A percentile compares a stretch with the other conserved stretches of the same genome.
Evolutionary conservation across 2,113 vertebrate genomes (phyloP).

Genomic region (Takifugu bimaculatus): DNA sequence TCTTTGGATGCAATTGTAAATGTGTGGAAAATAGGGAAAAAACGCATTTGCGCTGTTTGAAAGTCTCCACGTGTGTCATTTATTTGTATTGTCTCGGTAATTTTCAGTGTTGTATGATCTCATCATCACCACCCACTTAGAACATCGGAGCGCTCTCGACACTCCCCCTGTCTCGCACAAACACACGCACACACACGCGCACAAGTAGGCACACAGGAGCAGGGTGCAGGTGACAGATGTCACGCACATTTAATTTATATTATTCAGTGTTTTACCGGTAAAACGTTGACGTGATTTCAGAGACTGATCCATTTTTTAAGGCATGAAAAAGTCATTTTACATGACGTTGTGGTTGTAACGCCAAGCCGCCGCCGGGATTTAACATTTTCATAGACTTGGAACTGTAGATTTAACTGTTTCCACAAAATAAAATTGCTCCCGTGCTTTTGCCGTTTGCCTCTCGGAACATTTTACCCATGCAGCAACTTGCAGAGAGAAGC

Average conservation of each 20-base stretch:
- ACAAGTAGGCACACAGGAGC: background rate
- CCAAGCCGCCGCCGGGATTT: conserved; percentile 10
- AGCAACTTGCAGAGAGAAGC: conserved; percentile 69
- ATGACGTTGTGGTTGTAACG: conserved; percentile 1
- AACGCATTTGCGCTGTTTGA: conserved; percentile 36
- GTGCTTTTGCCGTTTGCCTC: conserved; percentile 56
- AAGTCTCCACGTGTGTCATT: conserved; percentile 36
- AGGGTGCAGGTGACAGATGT: conserved; percentile 36
- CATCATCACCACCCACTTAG: conserved; percentile 61
- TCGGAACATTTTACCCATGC: conserved; percentile 63
- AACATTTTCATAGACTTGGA: conserved; percentile 11
- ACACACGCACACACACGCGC: background rate
- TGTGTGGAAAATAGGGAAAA: conserved; percentile 38
- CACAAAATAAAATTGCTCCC: conserved; percentile 16
- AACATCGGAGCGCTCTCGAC: conserved; percentile 25
- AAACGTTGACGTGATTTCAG: background rate
- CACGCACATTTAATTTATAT: conserved; percentile 16
- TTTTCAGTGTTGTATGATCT: conserved; percentile 61
- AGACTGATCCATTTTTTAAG: too few relatives aligned
- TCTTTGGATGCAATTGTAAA: conserved; percentile 32
- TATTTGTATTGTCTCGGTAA: conserved; percentile 63
- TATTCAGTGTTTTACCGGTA: conserved; percentile 12
- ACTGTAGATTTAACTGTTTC: conserved; percentile 28
- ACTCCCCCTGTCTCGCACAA: background rate
- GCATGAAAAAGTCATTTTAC: background rate